These are phyloP conservation scores for Oedothorax gibbosus DNA, from an alignment of 1,140 invertebrate species.

Conservation along the genomic window DNA sequence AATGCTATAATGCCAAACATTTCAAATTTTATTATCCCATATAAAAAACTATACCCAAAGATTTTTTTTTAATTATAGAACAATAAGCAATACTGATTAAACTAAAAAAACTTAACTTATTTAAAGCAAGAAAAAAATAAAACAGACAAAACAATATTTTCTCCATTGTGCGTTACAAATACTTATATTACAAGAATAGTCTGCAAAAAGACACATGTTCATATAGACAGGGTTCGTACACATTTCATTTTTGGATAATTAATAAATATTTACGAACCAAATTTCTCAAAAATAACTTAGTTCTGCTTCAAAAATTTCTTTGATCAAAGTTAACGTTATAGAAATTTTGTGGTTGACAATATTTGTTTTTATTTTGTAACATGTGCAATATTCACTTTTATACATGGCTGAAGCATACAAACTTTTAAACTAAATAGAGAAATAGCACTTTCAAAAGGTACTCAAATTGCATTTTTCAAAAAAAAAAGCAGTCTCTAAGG, in stretches of 20 bases:
- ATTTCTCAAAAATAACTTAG: no score
- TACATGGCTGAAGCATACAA: no score
- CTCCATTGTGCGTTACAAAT: conserved; percentile 57
- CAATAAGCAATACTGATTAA: conserved; percentile 53
- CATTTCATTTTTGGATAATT: neutral
- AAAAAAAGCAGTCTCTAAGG: no score
- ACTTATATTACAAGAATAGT: conserved; percentile 56
- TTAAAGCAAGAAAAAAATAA: conserved; percentile 39
- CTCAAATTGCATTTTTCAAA: no score
- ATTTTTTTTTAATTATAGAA: neutral
- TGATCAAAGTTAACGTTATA: no score
- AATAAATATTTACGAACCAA: neutral
- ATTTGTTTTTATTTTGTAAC: no score
- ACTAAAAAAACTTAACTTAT: conserved; percentile 55
- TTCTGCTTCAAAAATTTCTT: no score
- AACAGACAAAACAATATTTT: conserved; percentile 57
- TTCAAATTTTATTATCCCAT: conserved; percentile 17
- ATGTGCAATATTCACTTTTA: no score
- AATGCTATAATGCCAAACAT: conserved; percentile 4
- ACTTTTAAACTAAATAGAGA: no score
- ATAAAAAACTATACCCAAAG: conserved; percentile 6
- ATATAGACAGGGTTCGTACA: neutral
- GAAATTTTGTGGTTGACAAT: no score
- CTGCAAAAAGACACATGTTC: conserved; percentile 24
- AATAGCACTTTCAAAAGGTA: no score